Conservation (phyloP, 1,140 invertebrate genomes). For the Cherax destructor region DNA sequence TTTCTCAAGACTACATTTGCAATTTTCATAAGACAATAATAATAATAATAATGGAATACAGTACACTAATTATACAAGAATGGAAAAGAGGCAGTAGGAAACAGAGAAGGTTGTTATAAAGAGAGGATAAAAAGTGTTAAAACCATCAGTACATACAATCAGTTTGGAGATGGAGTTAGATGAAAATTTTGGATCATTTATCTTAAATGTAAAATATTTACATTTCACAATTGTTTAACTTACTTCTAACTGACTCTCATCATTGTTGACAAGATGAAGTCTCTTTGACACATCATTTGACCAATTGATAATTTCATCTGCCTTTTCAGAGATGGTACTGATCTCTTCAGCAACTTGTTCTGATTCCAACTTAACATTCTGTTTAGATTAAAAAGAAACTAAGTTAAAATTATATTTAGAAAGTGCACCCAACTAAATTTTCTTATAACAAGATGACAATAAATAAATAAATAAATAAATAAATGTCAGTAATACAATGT, state of each 20-base stretch:
- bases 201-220: too few species aligned
- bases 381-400: constrained; percentile 35
- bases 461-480: not conserved
- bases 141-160: too few species aligned
- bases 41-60: too few species aligned
- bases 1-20: too few species aligned
- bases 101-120: too few species aligned
- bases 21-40: too few species aligned
- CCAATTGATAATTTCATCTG: constrained; percentile 52
- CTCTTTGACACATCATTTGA: constrained; percentile 77
- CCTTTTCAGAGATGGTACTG: not conserved
- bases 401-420: not conserved
- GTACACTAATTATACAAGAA: too few species aligned
- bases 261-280: constrained; percentile 79
- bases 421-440: not conserved
- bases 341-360: constrained; percentile 34
- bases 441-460: not conserved
- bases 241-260: constrained; percentile 76
- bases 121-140: too few species aligned
- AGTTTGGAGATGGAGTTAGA: too few species aligned
- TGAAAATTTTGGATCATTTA: too few species aligned
- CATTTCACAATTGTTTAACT: not conserved
- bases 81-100: too few species aligned
- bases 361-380: constrained; percentile 39
- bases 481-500: not conserved